phyloP scores from a whole-genome alignment of 2,113 vertebrate genomes.

The Pitta sordida region DNA sequence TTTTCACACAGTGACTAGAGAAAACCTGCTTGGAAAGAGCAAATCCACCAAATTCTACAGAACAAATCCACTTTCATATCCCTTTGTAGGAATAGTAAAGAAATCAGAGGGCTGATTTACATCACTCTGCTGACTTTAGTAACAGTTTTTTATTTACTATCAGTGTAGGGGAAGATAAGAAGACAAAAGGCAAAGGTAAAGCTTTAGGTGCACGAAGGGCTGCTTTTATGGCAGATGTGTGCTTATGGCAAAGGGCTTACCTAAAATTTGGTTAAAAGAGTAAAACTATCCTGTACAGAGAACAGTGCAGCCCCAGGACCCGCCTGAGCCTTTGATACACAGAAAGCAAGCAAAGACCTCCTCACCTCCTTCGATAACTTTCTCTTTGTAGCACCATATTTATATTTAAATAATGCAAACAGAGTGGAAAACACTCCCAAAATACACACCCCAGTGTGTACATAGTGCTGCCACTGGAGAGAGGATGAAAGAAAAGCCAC shows the following conservation, averaged over 20 bases:
- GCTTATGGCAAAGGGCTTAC: neutral
- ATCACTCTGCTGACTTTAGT: neutral
- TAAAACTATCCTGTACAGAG: neutral
- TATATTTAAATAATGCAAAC: neutral
- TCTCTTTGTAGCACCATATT: neutral
- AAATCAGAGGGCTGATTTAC: neutral
- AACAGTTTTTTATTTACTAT: neutral
- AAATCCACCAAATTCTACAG: neutral
- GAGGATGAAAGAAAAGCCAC: neutral
- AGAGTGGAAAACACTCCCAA: neutral
- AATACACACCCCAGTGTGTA: neutral
- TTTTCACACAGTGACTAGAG: neutral
- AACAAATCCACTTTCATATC: neutral
- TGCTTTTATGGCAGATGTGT: neutral
- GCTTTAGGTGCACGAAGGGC: neutral
- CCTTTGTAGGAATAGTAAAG: neutral
- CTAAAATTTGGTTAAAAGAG: neutral
- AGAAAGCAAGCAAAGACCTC: neutral
- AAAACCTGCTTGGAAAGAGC: neutral
- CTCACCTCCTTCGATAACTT: neutral
- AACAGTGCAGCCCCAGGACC: neutral
- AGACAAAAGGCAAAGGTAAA: neutral
- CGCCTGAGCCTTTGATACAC: neutral
- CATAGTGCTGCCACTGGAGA: neutral
- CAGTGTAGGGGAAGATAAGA: neutral